phyloP scores from a whole-genome alignment of 1,140 invertebrate genomes.

The Alviniconcha marisindica region DNA sequence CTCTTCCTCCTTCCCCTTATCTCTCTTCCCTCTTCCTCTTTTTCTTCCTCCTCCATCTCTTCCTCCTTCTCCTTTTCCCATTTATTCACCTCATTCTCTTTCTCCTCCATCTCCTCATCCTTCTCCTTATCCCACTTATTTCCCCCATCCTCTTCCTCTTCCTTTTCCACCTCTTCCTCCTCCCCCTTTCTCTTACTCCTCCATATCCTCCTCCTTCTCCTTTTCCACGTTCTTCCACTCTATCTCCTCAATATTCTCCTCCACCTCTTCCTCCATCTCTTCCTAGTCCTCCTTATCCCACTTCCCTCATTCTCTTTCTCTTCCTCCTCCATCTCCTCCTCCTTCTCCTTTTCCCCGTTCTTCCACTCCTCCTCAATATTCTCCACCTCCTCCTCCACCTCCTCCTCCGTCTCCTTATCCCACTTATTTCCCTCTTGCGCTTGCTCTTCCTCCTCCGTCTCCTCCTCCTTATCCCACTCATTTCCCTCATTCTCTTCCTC shows the following conservation, averaged over 20 bases:
- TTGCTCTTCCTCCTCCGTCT: too few relatives aligned
- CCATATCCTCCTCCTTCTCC: background rate
- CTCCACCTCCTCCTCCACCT: too few relatives aligned
- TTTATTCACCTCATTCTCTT: background rate
- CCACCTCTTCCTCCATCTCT: background rate
- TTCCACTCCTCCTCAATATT: too few relatives aligned
- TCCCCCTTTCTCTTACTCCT: background rate
- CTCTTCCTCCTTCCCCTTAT: background rate
- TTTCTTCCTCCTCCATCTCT: background rate
- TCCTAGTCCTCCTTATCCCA: background rate
- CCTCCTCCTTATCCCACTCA: too few relatives aligned
- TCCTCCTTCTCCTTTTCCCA: background rate
- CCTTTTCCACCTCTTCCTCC: background rate
- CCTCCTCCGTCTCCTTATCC: too few relatives aligned
- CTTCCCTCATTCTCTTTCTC: background rate
- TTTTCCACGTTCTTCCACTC: background rate
- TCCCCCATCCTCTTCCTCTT: background rate
- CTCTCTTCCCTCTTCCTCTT: background rate
- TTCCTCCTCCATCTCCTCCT: background rate
- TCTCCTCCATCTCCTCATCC: background rate
- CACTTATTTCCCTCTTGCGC: too few relatives aligned
- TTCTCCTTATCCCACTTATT: background rate
- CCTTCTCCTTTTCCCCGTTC: background rate
- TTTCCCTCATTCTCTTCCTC: too few relatives aligned
- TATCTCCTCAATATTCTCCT: background rate